Evolutionary conservation across 37 sponge, comb jelly and placozoan species (phyloP).

Genomic region (Cladorhizidae sp.): DNA sequence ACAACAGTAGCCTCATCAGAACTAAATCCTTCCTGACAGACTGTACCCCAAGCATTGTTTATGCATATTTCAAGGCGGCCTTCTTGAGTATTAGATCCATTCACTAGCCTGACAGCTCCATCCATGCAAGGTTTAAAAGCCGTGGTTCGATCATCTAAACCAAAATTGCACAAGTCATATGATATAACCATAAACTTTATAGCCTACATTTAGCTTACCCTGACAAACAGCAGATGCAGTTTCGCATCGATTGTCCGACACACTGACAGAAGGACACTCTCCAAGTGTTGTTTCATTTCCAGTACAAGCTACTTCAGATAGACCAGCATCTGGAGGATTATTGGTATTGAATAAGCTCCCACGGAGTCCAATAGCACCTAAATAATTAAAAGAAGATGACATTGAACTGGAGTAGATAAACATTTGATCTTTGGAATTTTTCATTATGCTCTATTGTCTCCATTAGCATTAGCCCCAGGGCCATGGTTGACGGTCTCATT

Average conservation of each 20-base stretch:
- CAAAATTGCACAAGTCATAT: no score
- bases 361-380: no score
- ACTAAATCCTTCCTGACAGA: background rate
- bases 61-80: background rate
- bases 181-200: no score
- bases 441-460: no score
- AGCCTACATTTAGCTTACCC: background rate
- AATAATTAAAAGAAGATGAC: no score
- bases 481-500: no score
- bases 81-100: background rate
- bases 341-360: no score
- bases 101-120: constrained; percentile 2
- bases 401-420: no score
- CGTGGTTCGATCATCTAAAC: background rate
- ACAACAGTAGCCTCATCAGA: background rate
- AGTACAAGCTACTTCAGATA: no score
- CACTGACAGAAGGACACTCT: background rate
- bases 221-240: constrained; percentile 17
- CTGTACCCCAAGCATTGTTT: constrained; percentile 10
- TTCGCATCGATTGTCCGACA: background rate
- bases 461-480: no score
- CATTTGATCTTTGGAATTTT: no score
- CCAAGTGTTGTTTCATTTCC: background rate
- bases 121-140: background rate
- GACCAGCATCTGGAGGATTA: no score